phyloP scores from a whole-genome alignment of 2,113 vertebrate genomes.

The Eidolon helvum region DNA sequence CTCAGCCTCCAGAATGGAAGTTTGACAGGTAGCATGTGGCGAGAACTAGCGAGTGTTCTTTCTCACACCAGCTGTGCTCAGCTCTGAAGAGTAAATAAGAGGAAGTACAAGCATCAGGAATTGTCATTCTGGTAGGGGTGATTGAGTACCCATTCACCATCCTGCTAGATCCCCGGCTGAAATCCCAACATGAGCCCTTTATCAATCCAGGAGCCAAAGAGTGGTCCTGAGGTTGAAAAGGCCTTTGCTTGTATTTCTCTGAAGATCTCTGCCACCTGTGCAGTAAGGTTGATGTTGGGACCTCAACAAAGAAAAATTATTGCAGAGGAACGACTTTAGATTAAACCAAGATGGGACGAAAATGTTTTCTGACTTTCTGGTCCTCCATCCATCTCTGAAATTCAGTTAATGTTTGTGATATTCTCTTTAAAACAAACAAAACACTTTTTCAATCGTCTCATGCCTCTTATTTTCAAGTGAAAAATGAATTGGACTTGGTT shows the following conservation, averaged over 20 bases:
- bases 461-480: background rate
- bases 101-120: background rate
- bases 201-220: background rate
- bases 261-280: background rate
- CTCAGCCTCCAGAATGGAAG: background rate
- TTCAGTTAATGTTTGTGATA: background rate
- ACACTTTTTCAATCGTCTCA: background rate
- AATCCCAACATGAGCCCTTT: background rate
- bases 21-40: background rate
- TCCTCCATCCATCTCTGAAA: background rate
- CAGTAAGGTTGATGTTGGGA: background rate
- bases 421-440: background rate
- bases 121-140: background rate
- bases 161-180: background rate
- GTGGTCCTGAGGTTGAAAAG: background rate
- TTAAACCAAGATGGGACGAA: background rate
- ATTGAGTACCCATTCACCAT: background rate
- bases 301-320: background rate
- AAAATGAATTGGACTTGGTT: background rate
- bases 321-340: background rate
- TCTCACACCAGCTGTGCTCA: background rate
- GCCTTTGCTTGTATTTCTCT: background rate
- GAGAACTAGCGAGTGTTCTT: background rate
- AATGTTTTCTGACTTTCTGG: background rate
- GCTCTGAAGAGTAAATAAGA: background rate